Base-by-base conservation (phyloP, 2,797 vertebrate species). In the Acrossocheilus wenchowensis region DNA sequence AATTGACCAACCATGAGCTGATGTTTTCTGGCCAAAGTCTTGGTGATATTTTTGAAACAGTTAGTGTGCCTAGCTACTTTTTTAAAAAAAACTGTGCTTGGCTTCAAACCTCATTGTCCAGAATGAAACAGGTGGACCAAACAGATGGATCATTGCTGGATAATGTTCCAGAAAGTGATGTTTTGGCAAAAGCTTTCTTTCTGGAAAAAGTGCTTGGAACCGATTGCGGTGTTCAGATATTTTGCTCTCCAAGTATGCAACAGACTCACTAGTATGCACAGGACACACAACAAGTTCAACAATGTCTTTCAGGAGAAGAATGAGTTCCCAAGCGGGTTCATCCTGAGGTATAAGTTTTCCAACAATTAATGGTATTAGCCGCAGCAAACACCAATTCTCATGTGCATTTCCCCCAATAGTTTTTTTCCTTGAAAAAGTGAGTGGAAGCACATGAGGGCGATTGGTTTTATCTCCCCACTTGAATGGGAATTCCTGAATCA, bases 21-120 rank as follows among this genome's bases (percentile, higher is more conserved):
- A 66, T 89, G 77, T 80, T 84, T 87, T 11, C 26, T 85, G 17
- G 45, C 60, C 77, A 87, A 89, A 30, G 82, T 68, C 78, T 75
- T 48, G 2, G 66, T 83, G 41, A 84, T 84, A n/a, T 80, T 72
- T 64, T 81, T 1, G 12, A 86, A 86, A 43, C 78, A 74, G 50
- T 85, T 85, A 2, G 77, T 85, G 10, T 85, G 84, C 50, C 83
- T 86, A 19, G 23, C 39, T 14, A 81, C 77, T 30, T 64, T 68
- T 50, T 74, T 73, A 66, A 64, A 85, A 71, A 73, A 79, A 17
- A 50, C 72, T 36, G 52, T 85, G 77, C 84, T 85, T 85, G 75
- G 50, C 77, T 21, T 84, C 30, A 10, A 78, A 78, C 7, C 62
- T 48, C 83, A 84, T 26, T 14, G 85, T 86, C 57, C 74, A 87